A percentile compares a stretch with the other conserved stretches of the same genome.
phyloP scores from a whole-genome alignment of 2,888 invertebrate species.

The Netelia melanura region DNA sequence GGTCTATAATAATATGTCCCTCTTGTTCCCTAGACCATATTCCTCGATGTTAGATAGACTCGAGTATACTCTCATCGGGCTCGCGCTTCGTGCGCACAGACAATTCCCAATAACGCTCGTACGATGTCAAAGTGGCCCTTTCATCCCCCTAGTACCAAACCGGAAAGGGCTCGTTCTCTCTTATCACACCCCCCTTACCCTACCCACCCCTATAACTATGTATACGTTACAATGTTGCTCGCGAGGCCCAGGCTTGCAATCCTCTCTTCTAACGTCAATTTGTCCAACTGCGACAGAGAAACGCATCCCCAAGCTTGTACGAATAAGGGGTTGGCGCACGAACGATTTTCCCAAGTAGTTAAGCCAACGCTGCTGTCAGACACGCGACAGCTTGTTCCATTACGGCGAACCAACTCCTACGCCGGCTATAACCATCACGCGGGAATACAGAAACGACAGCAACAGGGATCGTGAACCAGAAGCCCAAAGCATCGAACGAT shows the following conservation, averaged over 20 bases:
- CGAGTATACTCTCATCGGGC: constrained; percentile 22
- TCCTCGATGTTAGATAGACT: constrained; percentile 25
- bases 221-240: neutral
- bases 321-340: constrained; percentile 20
- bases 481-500: constrained; percentile 33
- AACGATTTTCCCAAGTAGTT: constrained; percentile 62
- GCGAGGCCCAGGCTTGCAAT: neutral
- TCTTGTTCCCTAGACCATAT: constrained; percentile 41
- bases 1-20: constrained; percentile 55
- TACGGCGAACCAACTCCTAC: constrained; percentile 43
- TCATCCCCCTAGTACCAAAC: neutral
- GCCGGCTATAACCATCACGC: constrained; percentile 31
- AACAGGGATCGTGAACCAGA: neutral
- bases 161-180: constrained; percentile 31
- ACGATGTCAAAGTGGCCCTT: constrained; percentile 60
- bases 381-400: constrained; percentile 60
- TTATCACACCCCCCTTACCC: neutral
- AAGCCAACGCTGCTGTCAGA: constrained; percentile 64
- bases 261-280: constrained; percentile 17
- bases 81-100: constrained; percentile 1
- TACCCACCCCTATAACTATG: no score
- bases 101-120: constrained; percentile 27
- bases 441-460: constrained; percentile 21
- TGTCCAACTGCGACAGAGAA: constrained; percentile 8
- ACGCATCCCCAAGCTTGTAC: no score